phyloP scores from a whole-genome alignment of 1,140 invertebrate species.

The Eueides isabella region DNA sequence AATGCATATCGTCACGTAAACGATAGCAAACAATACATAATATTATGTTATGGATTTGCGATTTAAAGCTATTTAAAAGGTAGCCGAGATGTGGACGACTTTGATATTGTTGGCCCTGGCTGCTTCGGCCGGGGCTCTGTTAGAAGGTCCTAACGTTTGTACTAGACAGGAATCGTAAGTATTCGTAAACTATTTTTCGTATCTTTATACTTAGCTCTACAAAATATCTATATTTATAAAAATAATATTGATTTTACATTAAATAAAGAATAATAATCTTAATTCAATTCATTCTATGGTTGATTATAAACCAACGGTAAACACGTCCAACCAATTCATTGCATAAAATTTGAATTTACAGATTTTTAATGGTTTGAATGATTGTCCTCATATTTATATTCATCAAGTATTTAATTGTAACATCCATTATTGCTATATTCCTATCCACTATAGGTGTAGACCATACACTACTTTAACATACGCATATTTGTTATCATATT shows the following conservation, averaged over 20 bases:
- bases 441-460: not conserved
- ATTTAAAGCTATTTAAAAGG: slow-evolving; percentile 49
- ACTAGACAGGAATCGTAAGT: slow-evolving; percentile 71
- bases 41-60: slow-evolving; percentile 65
- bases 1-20: slow-evolving; percentile 49
- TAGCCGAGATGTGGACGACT: slow-evolving; percentile 62
- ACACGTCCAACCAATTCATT: too few relatives aligned
- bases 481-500: too few relatives aligned
- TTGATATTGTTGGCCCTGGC: slow-evolving; percentile 48
- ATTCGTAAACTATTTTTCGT: not conserved
- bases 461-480: too few relatives aligned
- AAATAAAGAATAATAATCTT: not conserved
- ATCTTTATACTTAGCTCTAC: too few relatives aligned
- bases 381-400: not conserved
- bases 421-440: not conserved
- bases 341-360: not conserved
- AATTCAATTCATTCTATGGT: not conserved
- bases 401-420: not conserved
- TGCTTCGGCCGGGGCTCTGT: slow-evolving; percentile 45
- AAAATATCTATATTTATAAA: too few relatives aligned
- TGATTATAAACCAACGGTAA: too few relatives aligned
- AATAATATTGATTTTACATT: not conserved
- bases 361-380: not conserved
- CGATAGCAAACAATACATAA: slow-evolving; percentile 54
- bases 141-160: slow-evolving; percentile 76